phyloP scores from a whole-genome alignment of 37 sponge, comb jelly and placozoan species.

The Chondrosia reniformis region DNA sequence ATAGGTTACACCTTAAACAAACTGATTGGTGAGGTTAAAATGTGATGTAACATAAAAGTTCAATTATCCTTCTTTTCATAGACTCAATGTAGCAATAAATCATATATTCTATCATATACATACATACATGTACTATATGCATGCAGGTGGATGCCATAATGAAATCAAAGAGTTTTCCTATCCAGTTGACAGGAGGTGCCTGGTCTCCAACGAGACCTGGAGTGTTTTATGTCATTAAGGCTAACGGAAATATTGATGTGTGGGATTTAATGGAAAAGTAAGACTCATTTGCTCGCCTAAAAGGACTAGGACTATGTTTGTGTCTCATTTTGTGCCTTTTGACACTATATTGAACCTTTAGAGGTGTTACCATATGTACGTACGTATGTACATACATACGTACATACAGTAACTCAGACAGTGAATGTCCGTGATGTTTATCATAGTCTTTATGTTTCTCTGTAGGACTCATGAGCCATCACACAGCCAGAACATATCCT shows the following conservation, averaged over 20 bases:
- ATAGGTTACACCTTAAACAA: too few species aligned
- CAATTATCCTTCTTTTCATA: too few species aligned
- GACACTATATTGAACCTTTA: too few species aligned
- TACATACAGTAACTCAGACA: background rate
- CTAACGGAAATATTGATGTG: constrained; percentile 93
- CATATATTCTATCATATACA: too few species aligned
- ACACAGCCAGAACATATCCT: constrained; percentile 87
- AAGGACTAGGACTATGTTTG: too few species aligned
- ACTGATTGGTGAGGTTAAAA: too few species aligned
- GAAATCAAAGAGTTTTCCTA: constrained; percentile 35
- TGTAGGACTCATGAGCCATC: constrained; percentile 90
- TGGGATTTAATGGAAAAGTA: constrained; percentile 97
- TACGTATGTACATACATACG: constrained; percentile 1
- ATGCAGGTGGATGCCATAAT: constrained; percentile 57
- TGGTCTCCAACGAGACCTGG: constrained; percentile 89
- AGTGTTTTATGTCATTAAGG: constrained; percentile 85
- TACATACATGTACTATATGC: background rate
- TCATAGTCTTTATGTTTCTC: background rate
- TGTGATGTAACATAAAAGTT: too few species aligned
- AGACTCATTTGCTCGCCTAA: too few species aligned
- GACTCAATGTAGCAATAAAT: too few species aligned
- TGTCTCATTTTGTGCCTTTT: too few species aligned
- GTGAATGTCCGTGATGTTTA: background rate
- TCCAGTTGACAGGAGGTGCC: constrained; percentile 60
- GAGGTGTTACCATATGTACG: background rate